Base-by-base conservation (phyloP, 2,797 vertebrate genomes). In the Bovichtus diacanthus region DNA sequence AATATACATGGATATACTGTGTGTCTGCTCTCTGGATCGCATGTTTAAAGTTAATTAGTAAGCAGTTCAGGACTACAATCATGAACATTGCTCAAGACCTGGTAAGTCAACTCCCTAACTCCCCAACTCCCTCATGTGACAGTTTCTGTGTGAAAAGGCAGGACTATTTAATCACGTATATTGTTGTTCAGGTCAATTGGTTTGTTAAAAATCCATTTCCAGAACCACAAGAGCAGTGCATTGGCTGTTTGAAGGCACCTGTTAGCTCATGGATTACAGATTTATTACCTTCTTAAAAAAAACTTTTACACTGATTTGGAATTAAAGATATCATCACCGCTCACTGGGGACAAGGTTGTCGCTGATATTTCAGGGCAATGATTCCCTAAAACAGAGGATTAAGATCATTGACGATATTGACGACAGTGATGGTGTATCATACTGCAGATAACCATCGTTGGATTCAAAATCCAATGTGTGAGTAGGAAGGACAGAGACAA, bases 1-100 rank as follows among this genome's bases (percentile, higher is more conserved):
- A 44, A 54, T 23, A 16, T 56, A 23, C 9, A 29, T 59, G 6
- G 3, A 39, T 38, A 9, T 2, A 11, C 11, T 39, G 1, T 0
- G 0, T 2, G 16, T 69, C 9, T 56, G 2, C 31, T 41, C 1
- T 58, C 1, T 55, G 5, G 12, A 46, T 34, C 39, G 29, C 34
- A 3, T 49, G 9, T 47, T 50, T 23, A 0, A 76, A 68, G 70
- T 64, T 63, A 84, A 70, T 63, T 18, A 72, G 64, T 62, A 54
- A 70, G 46, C 64, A 41, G 16, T 27, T 55, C 19, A 15, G 18
- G 51, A 21, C 39, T 58, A 9, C 3, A 46, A 6, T 49, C 6
- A n/a, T 19, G 18, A 70, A 47, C 0, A 13, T 55, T 80, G 34
- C 34, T 49, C 47, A 56, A 61, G 19, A 70, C 25, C n/a, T 61